These are phyloP conservation scores for Bugula neritina DNA, from an alignment of 2,888 invertebrate species.

Conservation along the genomic window DNA sequence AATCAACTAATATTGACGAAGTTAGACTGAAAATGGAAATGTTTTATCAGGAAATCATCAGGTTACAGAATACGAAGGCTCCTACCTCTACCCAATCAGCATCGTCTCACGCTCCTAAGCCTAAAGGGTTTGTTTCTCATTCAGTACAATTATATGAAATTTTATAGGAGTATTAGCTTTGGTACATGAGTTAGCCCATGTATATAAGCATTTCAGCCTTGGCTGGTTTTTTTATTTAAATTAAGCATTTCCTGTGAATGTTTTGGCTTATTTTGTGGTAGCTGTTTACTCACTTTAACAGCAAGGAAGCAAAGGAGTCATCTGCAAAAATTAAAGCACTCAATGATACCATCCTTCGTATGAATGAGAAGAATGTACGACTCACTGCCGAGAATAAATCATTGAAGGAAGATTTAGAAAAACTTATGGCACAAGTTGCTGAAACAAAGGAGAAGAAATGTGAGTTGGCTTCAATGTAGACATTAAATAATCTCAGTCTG, in stretches of 20 bases:
- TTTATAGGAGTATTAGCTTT: too few relatives aligned
- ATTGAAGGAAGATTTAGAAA: slow-evolving; percentile 47
- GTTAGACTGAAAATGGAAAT: slow-evolving; percentile 48
- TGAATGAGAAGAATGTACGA: slow-evolving; percentile 45
- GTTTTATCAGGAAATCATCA: slow-evolving; percentile 45
- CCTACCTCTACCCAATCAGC: background rate
- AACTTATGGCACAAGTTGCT: slow-evolving; percentile 37
- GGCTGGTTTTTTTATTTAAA: too few relatives aligned
- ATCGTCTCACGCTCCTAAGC: background rate
- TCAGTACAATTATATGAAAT: too few relatives aligned
- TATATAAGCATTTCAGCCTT: too few relatives aligned
- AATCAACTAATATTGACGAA: slow-evolving; percentile 50
- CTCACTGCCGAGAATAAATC: slow-evolving; percentile 45
- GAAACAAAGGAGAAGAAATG: slow-evolving; percentile 29
- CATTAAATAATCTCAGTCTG: background rate
- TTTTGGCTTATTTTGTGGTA: too few relatives aligned
- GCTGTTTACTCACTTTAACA: too few relatives aligned
- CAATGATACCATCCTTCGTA: slow-evolving; percentile 46
- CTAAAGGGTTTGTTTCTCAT: background rate
- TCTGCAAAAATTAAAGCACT: slow-evolving; percentile 43
- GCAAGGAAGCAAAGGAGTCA: slow-evolving; percentile 34
- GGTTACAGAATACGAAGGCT: slow-evolving; percentile 37
- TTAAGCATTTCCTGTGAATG: too few relatives aligned
- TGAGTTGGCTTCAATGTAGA: background rate
- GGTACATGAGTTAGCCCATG: too few relatives aligned